Evolutionary conservation across 2,888 invertebrate species (phyloP), one percentile per base, ranked within the genome.

Genomic region (Imbricaverruca yamaguchii): DNA sequence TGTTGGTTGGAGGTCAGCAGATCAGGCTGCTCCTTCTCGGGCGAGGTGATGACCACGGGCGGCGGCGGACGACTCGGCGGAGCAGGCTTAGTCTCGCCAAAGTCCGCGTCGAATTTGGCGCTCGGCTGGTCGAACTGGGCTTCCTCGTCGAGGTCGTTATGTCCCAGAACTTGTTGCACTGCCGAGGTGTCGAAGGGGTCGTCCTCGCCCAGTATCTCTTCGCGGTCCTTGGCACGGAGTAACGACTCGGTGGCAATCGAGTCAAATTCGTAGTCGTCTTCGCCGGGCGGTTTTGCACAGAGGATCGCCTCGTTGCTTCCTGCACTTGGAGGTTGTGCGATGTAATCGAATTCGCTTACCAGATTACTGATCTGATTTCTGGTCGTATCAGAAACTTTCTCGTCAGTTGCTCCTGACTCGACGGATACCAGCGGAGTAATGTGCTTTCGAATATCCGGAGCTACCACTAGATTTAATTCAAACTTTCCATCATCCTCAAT

Each of bases 111-210:
- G 82, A 84, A 84, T 25, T 83, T 84, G 82, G 83, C 83, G 21
- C 39, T 39, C 39, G 1, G 39, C 39, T 39, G 39, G 39, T 39
- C 39, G 39, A 39, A 39, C 39, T 39, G 39, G 39, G 82, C 80
- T 77, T 83, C 83, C 25, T 56, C 81, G 18, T 74, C 63, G 21
- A 79, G 63, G 53, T 77, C 69, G 61, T 9, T 81, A 81, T 57
- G 80, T 80, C n/a, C 83, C 82, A 87, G 85, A 3, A 85, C 84
- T 4, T 84, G 84, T 53, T 86, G 86, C 0, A 88, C 87, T 80
- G 87, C 88, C 57, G 88, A 88, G 12, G 88, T 87, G 18, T 88
- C 88, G 82, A 90, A 89, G 0, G 89, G 89, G 85, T 89, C 89
- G 80, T 81, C 83, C 25, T 82, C 83, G 61, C 61, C 0, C 13